Base-by-base conservation (phyloP, 92 coral and sea anemone genomes). In the Heliopora coerulea region DNA sequence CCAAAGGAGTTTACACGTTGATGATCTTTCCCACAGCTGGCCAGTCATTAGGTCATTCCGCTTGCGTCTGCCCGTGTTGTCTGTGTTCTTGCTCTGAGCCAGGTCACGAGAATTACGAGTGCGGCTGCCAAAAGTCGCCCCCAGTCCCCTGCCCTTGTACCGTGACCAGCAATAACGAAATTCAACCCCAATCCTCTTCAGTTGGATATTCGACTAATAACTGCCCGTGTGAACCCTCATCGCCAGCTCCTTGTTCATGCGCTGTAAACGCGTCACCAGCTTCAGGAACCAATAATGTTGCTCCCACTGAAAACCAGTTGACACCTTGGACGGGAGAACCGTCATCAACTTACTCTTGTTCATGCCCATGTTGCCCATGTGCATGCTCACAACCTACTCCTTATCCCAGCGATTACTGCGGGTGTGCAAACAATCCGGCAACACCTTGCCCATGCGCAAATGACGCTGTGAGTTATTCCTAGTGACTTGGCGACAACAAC, bases 41-140 rank as follows among this genome's bases (percentile, higher is more conserved):
- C n/a, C 32, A n/a, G 21, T 29, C 75, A 5, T 17, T 68, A 4
- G 41, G 44, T 28, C 6, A 50, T 17, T 23, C 20, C 5, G 74
- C 39, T 15, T 67, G 74, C 74, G 24, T 67, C 5, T 70, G 77
- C 25, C 77, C 77, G 27, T 70, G 77, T 35, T 70, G 77, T 21
- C 1, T 70, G 30, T 70, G 77, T n/a, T 52, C 77, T 27, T 70
- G 77, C 32, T 50, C 50, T 8, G 19, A 52, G 25, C 77, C 77
- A 33, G 30, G 49, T 56, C 21, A 31, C 50, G 62, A 52, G 49
- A 70, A 70, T 34, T 70, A 70, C 54, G 29, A 54, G 6, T 70
- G 77, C 5, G 77, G 77, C 8, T 70, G 77, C 25, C 77, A 70
- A 54, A 54, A 52, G 19, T 19, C 63, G 9, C 77, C 77, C 13